These are phyloP conservation scores for Eptesicus fuscus DNA, from an alignment of 2,113 vertebrate species.

Conservation along the genomic window DNA sequence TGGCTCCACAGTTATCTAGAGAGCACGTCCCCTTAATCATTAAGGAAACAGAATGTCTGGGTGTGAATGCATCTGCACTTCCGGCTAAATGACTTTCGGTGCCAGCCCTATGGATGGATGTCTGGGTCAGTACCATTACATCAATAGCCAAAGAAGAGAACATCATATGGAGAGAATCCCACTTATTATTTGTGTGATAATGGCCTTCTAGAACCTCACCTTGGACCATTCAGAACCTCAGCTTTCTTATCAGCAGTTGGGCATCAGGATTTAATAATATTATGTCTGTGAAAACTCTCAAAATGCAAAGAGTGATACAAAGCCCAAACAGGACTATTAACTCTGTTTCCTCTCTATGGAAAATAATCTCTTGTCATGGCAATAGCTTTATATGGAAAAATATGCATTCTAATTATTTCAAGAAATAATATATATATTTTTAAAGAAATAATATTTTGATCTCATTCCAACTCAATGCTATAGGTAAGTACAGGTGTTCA, in stretches of 20 bases:
- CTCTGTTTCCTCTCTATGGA: neutral
- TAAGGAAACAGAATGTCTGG: neutral
- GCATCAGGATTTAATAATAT: neutral
- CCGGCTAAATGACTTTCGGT: neutral
- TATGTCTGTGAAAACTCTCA: neutral
- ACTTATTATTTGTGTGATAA: neutral
- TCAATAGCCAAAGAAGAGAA: neutral
- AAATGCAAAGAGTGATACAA: neutral
- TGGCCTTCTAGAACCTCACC: neutral
- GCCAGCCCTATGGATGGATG: neutral
- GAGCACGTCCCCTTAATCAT: neutral
- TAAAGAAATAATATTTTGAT: neutral
- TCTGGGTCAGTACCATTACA: neutral
- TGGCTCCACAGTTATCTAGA: neutral
- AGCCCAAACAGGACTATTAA: neutral
- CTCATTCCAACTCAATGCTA: neutral
- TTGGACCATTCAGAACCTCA: neutral
- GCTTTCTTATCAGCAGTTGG: neutral
- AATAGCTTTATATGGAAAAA: neutral
- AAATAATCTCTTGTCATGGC: neutral
- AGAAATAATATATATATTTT: neutral
- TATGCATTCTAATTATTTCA: neutral
- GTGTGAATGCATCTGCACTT: neutral
- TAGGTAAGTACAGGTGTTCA: neutral
- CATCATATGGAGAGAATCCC: neutral